Evolutionary conservation across 2,797 vertebrate species (phyloP), one percentile per base, ranked within the genome.

Genomic region (Petrocephalus sullivani): DNA sequence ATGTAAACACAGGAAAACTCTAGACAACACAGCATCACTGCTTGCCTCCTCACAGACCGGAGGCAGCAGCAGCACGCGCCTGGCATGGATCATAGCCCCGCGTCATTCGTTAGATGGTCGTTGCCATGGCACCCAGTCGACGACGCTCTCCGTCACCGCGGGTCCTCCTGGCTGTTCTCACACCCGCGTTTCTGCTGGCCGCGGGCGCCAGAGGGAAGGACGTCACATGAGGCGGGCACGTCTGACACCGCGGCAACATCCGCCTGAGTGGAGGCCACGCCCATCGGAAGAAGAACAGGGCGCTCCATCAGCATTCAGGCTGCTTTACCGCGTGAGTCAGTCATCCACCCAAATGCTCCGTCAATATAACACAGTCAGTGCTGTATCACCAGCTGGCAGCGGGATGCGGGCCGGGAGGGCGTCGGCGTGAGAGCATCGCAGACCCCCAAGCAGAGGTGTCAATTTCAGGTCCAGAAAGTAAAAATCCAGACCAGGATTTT

Each of bases 71-170:
- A 5, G 53, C 53, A 51, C 21, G 53, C 1, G 75, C 67, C 56
- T 56, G 16, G 14, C 1, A 46, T 56, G 57, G 57, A 58, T 58
- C 16, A 6, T 1, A 60, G 57, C 57, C 57, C 19, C 19, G 21
- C 58, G 10, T 12, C 3, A 12, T 12, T 88, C 81, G 7, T 41
- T 6, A 28, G 16, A 54, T 23, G 78, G 1, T 41, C 10, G 87
- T 88, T 88, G 78, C 87, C 81, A 88, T 88, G 78, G 87, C 56
- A 64, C 37, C 87, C 23, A n/a, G 81, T 12, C 23, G 78, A 88
- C 41, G 58, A 88, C 46, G 78, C 87, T 51, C 23, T 19, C 57
- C 21, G 33, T 53, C 81, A 58, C 56, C n/a, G 75, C 37, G 12
- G 83, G 54, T 33, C 12, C 23, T 85, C 83, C 12, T 14, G 23